Conservation (phyloP, 2,113 vertebrate species). For the Anolis carolinensis region DNA sequence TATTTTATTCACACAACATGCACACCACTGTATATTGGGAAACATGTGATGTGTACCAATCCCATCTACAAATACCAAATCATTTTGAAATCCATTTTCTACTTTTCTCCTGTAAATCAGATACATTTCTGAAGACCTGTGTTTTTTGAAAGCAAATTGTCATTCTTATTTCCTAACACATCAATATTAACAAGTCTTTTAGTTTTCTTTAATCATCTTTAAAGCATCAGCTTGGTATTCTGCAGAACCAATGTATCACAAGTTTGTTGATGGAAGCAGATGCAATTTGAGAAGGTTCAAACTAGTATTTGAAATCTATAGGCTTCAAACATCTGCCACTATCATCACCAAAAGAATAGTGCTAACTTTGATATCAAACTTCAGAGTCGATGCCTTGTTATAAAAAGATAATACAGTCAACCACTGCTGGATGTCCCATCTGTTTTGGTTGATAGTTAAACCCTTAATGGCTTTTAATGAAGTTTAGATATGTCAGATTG, state of each 20-base stretch:
- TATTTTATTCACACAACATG: neutral
- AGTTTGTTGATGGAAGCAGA: conserved; percentile 50
- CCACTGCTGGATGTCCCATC: conserved; percentile 33
- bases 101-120: neutral
- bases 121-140: neutral
- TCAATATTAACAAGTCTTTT: conserved; percentile 25
- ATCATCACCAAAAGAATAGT: conserved; percentile 36
- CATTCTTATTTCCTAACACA: neutral
- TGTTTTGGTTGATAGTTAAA: conserved; percentile 42
- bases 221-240: conserved; percentile 33
- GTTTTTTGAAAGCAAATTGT: neutral
- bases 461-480: conserved; percentile 12
- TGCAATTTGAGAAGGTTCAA: conserved; percentile 28
- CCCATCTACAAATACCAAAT: neutral
- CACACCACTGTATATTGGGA: neutral
- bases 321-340: conserved; percentile 45
- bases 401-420: conserved; percentile 27
- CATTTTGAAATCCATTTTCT: neutral
- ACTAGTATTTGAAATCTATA: conserved; percentile 45
- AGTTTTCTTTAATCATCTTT: conserved; percentile 36
- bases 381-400: conserved; percentile 33
- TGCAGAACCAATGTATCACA: conserved; percentile 26
- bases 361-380: conserved; percentile 42
- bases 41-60: neutral
- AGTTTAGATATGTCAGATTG: neutral